Evolutionary conservation across 2,888 invertebrate genomes (phyloP), one percentile per base, ranked within the genome.

Genomic region (Teinopalpus imperialis): DNA sequence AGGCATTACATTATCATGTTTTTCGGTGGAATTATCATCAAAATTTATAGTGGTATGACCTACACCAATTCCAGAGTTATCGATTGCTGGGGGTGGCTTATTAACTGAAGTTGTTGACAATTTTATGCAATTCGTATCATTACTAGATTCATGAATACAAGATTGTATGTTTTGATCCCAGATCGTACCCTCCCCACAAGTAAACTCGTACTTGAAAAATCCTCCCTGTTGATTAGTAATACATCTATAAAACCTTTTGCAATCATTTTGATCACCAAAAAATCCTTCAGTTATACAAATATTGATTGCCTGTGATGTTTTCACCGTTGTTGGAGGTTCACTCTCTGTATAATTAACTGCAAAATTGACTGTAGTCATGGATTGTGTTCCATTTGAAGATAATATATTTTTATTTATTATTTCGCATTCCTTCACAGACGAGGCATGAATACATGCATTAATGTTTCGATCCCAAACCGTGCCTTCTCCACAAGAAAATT

Each of bases 241-340:
- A 74, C 95, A 95, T 56, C 95, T 90, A 67, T 94, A 94, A 80
- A 95, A 95, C 67, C 93, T 94, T 47, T 89, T 91, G 63, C 95
- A 95, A 63, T 95, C 90, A 32, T 80, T 79, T 20, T 88, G 81
- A 73, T 95, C 92, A 10, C 92, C 91, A 30, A 44, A 49, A 40
- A 56, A 60, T 39, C 60, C 60, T 43, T 56, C 52, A n/a, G 52
- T 51, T 10, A 4, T 24, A 52, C 58, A 58, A 41, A 20, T 30
- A 35, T 47, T 8, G 16, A 21, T 37, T 7, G 30, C 16, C 24
- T 36, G 16, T 8, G 26, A 7, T 16, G 10, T 36, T 36, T 32
- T 44, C 18, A 36, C 31, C 4, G 43, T 20, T 23, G 47, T 39
- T 39, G 41, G 4, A n/a, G 44, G n/a, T 41, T 32, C 34, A n/a